A percentile compares a stretch with the other conserved stretches of the same genome.
phyloP scores from a whole-genome alignment of 2,113 vertebrate species.

The Oplegnathus fasciatus region DNA sequence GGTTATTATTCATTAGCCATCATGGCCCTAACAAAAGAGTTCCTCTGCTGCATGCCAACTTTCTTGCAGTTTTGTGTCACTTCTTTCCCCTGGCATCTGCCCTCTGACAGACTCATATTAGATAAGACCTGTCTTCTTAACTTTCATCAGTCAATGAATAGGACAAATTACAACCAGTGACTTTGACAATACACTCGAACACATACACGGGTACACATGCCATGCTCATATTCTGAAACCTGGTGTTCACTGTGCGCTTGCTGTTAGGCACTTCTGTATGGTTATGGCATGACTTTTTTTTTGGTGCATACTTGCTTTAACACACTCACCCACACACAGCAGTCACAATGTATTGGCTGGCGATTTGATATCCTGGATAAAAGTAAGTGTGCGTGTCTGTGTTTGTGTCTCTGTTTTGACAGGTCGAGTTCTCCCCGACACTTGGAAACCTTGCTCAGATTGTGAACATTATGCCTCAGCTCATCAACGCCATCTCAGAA shows the following conservation, averaged over 20 bases:
- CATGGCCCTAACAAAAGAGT: no score
- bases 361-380: background rate
- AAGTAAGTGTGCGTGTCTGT: background rate
- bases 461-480: conserved; percentile 78
- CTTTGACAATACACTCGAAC: background rate
- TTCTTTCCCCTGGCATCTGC: no score
- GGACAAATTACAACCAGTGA: background rate
- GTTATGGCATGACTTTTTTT: background rate
- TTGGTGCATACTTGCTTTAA: background rate
- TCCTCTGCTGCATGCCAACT: no score
- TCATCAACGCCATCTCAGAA: conserved; percentile 85
- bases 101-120: background rate
- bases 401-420: conserved; percentile 38
- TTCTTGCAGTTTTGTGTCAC: no score
- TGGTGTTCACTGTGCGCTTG: background rate
- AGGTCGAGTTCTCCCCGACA: conserved; percentile 90
- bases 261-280: background rate
- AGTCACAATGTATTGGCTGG: background rate
- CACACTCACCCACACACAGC: background rate
- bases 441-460: conserved; percentile 82
- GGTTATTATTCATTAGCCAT: no score
- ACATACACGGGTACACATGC: background rate
- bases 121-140: background rate
- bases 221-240: background rate
- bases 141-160: background rate